These are phyloP conservation scores for Blera fallax DNA, from an alignment of 2,888 invertebrate species.

Conservation along the genomic window DNA sequence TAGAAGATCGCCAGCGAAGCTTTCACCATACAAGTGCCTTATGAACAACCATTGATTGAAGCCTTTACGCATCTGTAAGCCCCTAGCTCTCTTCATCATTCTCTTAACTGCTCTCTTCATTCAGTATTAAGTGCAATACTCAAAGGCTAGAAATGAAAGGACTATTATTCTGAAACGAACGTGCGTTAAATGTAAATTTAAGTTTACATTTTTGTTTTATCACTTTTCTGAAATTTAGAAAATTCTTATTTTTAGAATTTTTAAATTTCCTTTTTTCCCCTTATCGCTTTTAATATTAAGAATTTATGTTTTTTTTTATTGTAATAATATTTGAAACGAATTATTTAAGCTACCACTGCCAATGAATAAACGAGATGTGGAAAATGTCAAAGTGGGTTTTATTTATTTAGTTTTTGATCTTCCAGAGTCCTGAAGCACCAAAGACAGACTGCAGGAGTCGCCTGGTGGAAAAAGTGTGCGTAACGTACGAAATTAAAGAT, in stretches of 20 bases:
- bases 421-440: not conserved
- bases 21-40: constrained; percentile 75
- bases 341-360: constrained; percentile 69
- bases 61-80: constrained; percentile 10
- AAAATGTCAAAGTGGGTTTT: constrained; percentile 23
- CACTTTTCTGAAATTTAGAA: not conserved
- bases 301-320: constrained; percentile 33
- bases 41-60: constrained; percentile 56
- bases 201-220: not conserved
- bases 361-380: constrained; percentile 68
- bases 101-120: not conserved
- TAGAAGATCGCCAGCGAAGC: constrained; percentile 58
- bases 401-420: not conserved
- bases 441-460: not conserved
- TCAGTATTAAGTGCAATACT: constrained; percentile 46
- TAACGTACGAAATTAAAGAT: not conserved
- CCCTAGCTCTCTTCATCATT: constrained; percentile 7
- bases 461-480: not conserved
- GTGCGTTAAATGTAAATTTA: constrained; percentile 2
- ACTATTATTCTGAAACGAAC: not conserved
- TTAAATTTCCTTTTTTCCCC: not conserved
- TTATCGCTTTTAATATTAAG: constrained; percentile 37
- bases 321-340: constrained; percentile 52
- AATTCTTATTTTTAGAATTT: constrained; percentile 40
- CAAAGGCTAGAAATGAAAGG: not conserved